These are phyloP conservation scores for Phycodurus eques DNA, from an alignment of 2,113 vertebrate species.

Conservation along the genomic window DNA sequence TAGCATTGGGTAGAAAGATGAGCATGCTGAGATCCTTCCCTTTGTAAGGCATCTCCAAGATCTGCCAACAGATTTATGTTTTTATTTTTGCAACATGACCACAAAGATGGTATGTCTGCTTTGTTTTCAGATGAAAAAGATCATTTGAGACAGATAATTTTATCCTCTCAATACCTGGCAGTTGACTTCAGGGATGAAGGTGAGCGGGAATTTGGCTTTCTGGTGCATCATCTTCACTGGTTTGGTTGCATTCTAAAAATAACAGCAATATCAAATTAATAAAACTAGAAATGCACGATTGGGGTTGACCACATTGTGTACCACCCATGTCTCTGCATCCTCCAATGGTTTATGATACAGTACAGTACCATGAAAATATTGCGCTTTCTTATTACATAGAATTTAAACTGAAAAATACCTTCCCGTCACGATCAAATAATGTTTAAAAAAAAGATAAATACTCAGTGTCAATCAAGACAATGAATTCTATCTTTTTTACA, in stretches of 20 bases:
- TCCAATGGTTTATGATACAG: neutral
- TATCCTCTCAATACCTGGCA: slow-evolving; percentile 54
- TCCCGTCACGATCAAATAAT: too few relatives aligned
- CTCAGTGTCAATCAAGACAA: too few relatives aligned
- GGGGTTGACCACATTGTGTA: too few relatives aligned
- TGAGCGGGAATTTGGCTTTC: slow-evolving; percentile 79
- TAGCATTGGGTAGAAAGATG: slow-evolving; percentile 82
- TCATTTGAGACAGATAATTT: neutral
- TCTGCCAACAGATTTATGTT: slow-evolving; percentile 35
- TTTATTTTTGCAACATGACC: neutral
- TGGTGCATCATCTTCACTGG: slow-evolving; percentile 87
- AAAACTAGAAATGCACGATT: too few relatives aligned
- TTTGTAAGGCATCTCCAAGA: slow-evolving; percentile 88
- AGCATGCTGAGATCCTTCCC: slow-evolving; percentile 92
- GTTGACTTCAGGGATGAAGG: slow-evolving; percentile 74
- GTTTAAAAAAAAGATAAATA: too few relatives aligned
- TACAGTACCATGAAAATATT: neutral
- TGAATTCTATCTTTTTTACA: too few relatives aligned
- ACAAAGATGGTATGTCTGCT: neutral
- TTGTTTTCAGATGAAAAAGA: neutral
- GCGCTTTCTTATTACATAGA: neutral
- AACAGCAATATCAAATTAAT: slow-evolving; percentile 4
- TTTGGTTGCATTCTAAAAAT: slow-evolving; percentile 79
- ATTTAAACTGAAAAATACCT: too few relatives aligned
- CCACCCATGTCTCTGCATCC: too few relatives aligned